These are phyloP conservation scores for Tribolium freemani DNA, from an alignment of 2,888 invertebrate genomes.

Conservation along the genomic window DNA sequence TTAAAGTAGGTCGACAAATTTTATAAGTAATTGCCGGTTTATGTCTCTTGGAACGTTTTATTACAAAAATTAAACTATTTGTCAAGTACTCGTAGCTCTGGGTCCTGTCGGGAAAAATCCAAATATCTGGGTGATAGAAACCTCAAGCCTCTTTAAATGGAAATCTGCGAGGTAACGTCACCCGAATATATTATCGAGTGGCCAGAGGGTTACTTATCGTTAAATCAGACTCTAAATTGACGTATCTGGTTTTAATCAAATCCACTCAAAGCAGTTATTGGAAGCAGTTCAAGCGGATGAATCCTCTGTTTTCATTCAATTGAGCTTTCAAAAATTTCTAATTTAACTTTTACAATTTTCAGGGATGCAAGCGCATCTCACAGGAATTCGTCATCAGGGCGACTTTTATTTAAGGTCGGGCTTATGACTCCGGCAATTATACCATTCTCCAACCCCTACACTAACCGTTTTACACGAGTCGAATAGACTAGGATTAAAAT, in stretches of 20 bases:
- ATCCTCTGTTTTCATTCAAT: constrained; percentile 48
- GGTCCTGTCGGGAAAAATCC: constrained; percentile 17
- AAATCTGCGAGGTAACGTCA: constrained; percentile 59
- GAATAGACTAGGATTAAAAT: constrained; percentile 40
- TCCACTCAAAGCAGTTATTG: constrained; percentile 53
- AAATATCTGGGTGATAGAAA: constrained; percentile 29
- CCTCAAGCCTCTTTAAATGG: constrained; percentile 59
- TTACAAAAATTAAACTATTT: too few species aligned
- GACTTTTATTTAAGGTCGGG: constrained; percentile 1
- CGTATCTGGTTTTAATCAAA: constrained; percentile 63
- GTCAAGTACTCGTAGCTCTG: too few species aligned
- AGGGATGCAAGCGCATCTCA: constrained; percentile 11
- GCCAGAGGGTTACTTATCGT: constrained; percentile 60
- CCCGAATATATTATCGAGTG: constrained; percentile 59
- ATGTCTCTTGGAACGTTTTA: too few species aligned
- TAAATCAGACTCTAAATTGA: constrained; percentile 63
- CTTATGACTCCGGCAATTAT: constrained; percentile 11
- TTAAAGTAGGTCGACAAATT: constrained; percentile 29
- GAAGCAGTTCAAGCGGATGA: constrained; percentile 47
- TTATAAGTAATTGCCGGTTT: not conserved
- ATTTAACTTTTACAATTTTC: constrained; percentile 42
- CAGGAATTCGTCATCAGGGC: not conserved
- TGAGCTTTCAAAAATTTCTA: constrained; percentile 38
- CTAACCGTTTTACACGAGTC: constrained; percentile 27
- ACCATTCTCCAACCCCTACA: not conserved